Conservation (phyloP, 2,113 vertebrate species). For the Nipponia nippon region DNA sequence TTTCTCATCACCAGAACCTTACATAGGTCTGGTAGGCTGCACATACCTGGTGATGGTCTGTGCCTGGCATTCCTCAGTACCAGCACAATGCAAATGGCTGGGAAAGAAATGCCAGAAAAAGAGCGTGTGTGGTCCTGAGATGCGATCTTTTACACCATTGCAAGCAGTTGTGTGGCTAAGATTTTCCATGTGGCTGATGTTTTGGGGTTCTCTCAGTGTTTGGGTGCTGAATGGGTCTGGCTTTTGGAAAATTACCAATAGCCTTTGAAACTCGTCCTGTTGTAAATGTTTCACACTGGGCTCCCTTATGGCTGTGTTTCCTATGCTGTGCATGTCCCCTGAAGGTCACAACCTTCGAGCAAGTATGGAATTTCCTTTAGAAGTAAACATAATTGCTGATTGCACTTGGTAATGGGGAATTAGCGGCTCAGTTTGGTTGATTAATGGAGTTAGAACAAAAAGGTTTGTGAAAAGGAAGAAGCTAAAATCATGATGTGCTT, state of each 20-base stretch:
- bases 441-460: neutral
- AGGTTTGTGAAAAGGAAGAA: neutral
- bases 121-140: neutral
- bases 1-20: neutral
- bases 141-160: neutral
- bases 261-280: neutral
- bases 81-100: neutral
- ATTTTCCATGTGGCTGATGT: neutral
- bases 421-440: neutral
- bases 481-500: neutral
- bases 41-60: neutral
- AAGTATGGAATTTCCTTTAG: neutral
- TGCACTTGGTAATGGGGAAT: neutral
- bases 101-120: neutral
- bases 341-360: neutral
- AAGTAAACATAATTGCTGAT: neutral
- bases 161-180: fast-evolving
- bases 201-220: neutral
- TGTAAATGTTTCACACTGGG: neutral
- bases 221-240: neutral
- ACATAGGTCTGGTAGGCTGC: neutral
- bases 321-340: neutral
- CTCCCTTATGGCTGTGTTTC: neutral
- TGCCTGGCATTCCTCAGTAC: neutral
- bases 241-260: neutral